phyloP scores from a whole-genome alignment of 2,888 invertebrate species.

The Acanthosoma haemorrhoidale region DNA sequence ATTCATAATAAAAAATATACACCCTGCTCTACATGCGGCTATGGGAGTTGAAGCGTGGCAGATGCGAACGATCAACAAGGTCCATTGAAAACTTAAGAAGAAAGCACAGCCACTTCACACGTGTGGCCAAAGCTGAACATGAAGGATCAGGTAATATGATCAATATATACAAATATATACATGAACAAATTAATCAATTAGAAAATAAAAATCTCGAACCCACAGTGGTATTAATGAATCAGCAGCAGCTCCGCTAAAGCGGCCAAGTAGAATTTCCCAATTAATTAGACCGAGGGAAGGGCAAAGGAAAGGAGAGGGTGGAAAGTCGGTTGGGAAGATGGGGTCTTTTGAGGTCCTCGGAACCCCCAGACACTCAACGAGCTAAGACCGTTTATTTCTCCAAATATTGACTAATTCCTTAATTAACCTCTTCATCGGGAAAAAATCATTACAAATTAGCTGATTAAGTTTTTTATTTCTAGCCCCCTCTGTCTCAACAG shows the following conservation, averaged over 20 bases:
- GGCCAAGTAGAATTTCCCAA: neutral
- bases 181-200: too few species aligned
- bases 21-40: too few species aligned
- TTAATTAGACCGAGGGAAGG: neutral
- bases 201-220: too few species aligned
- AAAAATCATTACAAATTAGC: constrained; percentile 10
- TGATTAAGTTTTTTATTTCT: neutral
- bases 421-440: neutral
- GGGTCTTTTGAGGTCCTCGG: neutral
- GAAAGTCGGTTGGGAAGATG: neutral
- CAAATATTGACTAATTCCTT: constrained; percentile 14
- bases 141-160: too few species aligned
- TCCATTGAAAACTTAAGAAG: too few species aligned
- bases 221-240: constrained; percentile 8
- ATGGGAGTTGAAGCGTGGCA: too few species aligned
- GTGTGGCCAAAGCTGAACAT: too few species aligned
- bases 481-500: neutral
- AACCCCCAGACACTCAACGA: neutral
- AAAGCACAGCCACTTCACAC: too few species aligned
- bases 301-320: neutral
- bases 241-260: neutral
- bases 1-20: too few species aligned
- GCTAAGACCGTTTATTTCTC: constrained; percentile 7
- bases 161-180: too few species aligned
- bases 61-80: too few species aligned